phyloP scores from a whole-genome alignment of 2,797 vertebrate species.

The Rhodeus uyekii region DNA sequence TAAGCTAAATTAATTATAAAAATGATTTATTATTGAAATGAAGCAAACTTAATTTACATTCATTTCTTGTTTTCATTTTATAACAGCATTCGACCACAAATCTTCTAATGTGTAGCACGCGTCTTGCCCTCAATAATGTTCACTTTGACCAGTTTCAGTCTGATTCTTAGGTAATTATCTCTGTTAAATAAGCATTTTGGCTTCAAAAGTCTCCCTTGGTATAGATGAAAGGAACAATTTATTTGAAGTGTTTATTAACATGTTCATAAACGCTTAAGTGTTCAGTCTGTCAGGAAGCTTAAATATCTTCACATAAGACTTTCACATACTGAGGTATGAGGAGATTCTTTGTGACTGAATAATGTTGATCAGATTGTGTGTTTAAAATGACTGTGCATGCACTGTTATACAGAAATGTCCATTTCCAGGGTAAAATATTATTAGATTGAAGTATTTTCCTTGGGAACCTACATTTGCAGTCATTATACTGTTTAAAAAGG shows the following conservation, averaged over 20 bases:
- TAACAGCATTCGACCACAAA: neutral
- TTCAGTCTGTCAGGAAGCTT: neutral
- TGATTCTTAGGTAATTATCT: neutral
- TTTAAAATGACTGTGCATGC: neutral
- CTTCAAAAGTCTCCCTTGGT: neutral
- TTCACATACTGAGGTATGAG: neutral
- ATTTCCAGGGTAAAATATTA: constrained; percentile 10
- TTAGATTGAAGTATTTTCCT: constrained; percentile 16
- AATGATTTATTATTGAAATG: neutral
- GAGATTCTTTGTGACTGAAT: neutral
- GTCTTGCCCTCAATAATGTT: neutral
- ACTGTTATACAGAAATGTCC: neutral
- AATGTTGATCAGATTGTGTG: neutral
- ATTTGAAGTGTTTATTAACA: neutral
- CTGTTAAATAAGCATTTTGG: neutral
- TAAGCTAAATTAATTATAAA: neutral
- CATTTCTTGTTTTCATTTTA: neutral
- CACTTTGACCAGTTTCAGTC: neutral
- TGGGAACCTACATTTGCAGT: constrained; percentile 4
- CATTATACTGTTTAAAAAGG: constrained; percentile 15
- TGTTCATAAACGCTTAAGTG: neutral
- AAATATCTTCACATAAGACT: neutral
- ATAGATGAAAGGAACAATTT: neutral
- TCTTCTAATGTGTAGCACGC: neutral
- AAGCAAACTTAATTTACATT: neutral